A percentile compares a stretch with the other conserved stretches of the same genome.
Conservation (phyloP, 1,140 invertebrate genomes). For the Uloborus diversus region DNA sequence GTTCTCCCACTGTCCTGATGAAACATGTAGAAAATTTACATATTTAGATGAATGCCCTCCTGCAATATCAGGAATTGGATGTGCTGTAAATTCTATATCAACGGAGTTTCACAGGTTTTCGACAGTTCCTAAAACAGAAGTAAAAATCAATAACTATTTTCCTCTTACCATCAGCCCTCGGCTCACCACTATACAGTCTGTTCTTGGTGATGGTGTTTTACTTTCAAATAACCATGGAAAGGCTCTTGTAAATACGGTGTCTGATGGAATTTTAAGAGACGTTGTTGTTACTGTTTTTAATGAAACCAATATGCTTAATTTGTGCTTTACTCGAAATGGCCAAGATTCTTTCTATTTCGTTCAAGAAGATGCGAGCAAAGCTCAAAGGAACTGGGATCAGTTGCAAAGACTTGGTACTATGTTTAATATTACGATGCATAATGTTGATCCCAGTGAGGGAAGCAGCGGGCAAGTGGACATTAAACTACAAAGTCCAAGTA, state of each 20-base stretch:
- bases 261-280: conserved; percentile 82
- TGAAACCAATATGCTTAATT: conserved; percentile 84
- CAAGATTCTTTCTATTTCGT: conserved; percentile 96
- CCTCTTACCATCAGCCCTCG: conserved; percentile 70
- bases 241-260: conserved; percentile 62
- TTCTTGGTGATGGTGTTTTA: conserved; percentile 89
- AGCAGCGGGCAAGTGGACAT: conserved; percentile 62
- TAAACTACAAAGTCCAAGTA: conserved; percentile 65
- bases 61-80: conserved; percentile 57
- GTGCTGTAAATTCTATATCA: conserved; percentile 46
- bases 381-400: conserved; percentile 85
- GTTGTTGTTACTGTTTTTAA: conserved; percentile 95
- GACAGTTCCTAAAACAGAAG: conserved; percentile 58
- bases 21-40: conserved; percentile 36
- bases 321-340: conserved; percentile 88
- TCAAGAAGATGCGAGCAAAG: conserved; percentile 88
- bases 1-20: conserved; percentile 27
- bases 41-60: conserved; percentile 45
- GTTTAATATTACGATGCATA: conserved; percentile 88
- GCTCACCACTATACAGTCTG: conserved; percentile 71
- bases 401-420: conserved; percentile 76
- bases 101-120: conserved; percentile 56
- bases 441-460: conserved; percentile 55
- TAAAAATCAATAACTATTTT: conserved; percentile 53
- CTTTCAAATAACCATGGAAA: conserved; percentile 75